A percentile compares a stretch with the other conserved stretches of the same genome.
These are phyloP conservation scores for Scomber scombrus DNA, from an alignment of 2,113 vertebrate genomes.

Conservation along the genomic window DNA sequence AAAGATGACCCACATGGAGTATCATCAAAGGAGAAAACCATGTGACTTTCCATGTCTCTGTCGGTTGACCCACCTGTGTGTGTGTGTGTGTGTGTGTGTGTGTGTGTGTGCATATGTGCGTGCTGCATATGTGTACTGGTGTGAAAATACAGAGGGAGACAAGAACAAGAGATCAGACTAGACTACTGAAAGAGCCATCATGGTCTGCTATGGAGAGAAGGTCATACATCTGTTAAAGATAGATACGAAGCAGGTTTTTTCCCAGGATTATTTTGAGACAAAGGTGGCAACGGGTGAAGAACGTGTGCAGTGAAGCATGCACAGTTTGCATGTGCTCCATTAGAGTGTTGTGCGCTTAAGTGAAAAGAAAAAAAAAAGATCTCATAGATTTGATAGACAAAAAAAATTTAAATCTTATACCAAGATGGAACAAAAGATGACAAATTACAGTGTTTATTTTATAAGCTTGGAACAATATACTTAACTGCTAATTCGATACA, in stretches of 20 bases:
- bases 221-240: neutral
- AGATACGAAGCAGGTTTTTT: neutral
- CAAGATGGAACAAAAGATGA: no score
- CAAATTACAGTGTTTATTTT: no score
- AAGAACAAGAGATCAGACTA: slow-evolving; percentile 12
- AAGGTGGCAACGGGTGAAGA: no score
- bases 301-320: no score
- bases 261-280: no score
- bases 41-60: slow-evolving; percentile 31
- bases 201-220: slow-evolving; percentile 8
- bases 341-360: no score
- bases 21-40: slow-evolving; percentile 24
- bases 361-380: no score
- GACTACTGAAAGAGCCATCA: slow-evolving; percentile 21
- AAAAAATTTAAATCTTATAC: no score
- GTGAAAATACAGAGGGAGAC: slow-evolving; percentile 19
- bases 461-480: no score
- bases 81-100: neutral
- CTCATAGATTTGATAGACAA: no score
- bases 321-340: no score
- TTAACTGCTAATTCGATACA: no score
- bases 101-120: slow-evolving; percentile 1
- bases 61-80: slow-evolving; percentile 1
- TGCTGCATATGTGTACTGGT: neutral
- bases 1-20: slow-evolving; percentile 31